Percentiles rank a stretch among this genome's conserved stretches.
phyloP scores from a whole-genome alignment of 92 coral and sea anemone species.

The Blastomussa wellsi region DNA sequence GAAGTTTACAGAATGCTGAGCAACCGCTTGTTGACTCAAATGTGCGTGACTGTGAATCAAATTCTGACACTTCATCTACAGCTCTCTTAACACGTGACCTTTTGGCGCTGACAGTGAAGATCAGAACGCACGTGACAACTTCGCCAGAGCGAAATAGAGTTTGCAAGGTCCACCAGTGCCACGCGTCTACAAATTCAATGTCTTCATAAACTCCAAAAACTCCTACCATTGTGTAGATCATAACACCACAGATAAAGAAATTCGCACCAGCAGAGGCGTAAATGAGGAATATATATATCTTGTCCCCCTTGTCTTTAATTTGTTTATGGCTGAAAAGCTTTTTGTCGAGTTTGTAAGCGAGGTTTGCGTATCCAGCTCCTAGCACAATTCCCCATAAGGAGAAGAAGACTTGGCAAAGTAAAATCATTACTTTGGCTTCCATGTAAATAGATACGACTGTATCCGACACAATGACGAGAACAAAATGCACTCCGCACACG shows the following conservation, averaged over 20 bases:
- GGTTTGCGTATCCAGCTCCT: conserved; percentile 78
- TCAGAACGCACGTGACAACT: conserved; percentile 73
- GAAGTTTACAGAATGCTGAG: conserved; percentile 7
- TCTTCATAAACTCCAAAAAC: conserved; percentile 91
- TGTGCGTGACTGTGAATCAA: conserved; percentile 34
- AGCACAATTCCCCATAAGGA: conserved; percentile 78
- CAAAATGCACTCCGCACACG: conserved; percentile 67
- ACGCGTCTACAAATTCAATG: conserved; percentile 81
- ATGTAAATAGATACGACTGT: conserved; percentile 75
- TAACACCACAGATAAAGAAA: conserved; percentile 63
- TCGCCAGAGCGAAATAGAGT: conserved; percentile 77
- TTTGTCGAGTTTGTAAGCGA: conserved; percentile 83
- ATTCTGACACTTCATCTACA: conserved; percentile 59
- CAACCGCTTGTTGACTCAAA: background rate
- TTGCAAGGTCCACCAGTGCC: conserved; percentile 94
- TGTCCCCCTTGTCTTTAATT: conserved; percentile 73
- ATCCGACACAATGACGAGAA: conserved; percentile 76
- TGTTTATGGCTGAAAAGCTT: conserved; percentile 74
- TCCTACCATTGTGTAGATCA: conserved; percentile 76
- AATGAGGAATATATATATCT: conserved; percentile 67
- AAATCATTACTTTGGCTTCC: conserved; percentile 88
- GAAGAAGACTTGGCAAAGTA: conserved; percentile 85
- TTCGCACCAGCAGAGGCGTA: conserved; percentile 91
- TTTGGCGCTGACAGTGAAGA: conserved; percentile 96
- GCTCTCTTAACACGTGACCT: conserved; percentile 78